Evolutionary conservation across 2,113 vertebrate genomes (phyloP).

Genomic region (Sciurus niger): DNA sequence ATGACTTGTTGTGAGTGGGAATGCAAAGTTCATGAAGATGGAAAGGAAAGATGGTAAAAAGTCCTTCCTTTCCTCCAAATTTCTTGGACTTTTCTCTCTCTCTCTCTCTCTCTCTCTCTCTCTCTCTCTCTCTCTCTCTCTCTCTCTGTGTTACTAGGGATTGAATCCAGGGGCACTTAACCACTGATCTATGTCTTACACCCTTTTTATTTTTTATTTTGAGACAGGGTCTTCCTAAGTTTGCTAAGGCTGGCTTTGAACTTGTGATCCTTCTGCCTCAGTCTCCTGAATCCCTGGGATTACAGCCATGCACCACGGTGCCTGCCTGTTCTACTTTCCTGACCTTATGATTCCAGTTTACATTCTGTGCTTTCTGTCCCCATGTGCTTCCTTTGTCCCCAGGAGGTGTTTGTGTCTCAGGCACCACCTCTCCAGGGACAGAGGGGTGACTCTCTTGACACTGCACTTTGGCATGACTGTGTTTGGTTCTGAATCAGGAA

Average conservation of each 20-base stretch:
- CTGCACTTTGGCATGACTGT: background rate
- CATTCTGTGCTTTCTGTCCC: background rate
- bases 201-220: too few relatives aligned
- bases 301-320: too few relatives aligned
- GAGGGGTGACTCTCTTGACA: background rate
- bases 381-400: background rate
- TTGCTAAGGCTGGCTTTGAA: too few relatives aligned
- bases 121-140: background rate
- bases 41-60: background rate
- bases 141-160: too few relatives aligned
- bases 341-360: background rate
- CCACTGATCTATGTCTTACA: too few relatives aligned
- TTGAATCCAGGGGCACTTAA: too few relatives aligned
- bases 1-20: conserved; percentile 8
- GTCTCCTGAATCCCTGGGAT: too few relatives aligned
- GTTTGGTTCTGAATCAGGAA: background rate
- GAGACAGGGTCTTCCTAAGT: too few relatives aligned
- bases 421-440: background rate
- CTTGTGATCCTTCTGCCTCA: too few relatives aligned
- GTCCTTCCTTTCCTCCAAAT: background rate
- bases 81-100: background rate
- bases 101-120: too few relatives aligned
- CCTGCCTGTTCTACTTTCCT: background rate
- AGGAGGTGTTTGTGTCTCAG: background rate
- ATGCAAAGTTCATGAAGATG: conserved; percentile 12